These are phyloP conservation scores for Enteromius viviparus DNA, from an alignment of 2,797 vertebrate species.

Conservation along the genomic window DNA sequence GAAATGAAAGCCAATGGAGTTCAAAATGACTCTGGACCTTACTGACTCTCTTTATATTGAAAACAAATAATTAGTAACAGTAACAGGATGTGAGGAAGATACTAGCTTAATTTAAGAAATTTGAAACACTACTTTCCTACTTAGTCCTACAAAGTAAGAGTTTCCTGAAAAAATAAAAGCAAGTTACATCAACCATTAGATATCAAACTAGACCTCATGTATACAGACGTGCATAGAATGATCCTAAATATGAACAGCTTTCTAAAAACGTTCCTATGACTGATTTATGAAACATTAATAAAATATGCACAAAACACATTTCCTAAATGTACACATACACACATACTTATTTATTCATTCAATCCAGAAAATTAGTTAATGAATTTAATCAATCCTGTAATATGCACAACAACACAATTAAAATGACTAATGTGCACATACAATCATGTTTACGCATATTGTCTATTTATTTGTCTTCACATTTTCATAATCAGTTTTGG, in stretches of 20 bases:
- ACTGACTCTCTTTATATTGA: background rate
- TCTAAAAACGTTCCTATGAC: background rate
- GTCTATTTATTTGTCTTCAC: background rate
- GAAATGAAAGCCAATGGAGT: background rate
- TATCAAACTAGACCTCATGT: background rate
- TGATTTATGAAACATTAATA: background rate
- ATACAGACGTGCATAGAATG: background rate
- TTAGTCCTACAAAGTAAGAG: background rate
- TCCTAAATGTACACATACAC: background rate
- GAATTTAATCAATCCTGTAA: background rate
- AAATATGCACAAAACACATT: background rate
- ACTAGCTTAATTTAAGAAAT: slow-evolving; percentile 47
- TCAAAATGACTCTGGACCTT: background rate
- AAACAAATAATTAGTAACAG: background rate
- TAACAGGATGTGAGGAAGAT: slow-evolving; percentile 48
- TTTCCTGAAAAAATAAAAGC: background rate
- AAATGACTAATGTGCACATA: background rate
- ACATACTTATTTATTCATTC: background rate
- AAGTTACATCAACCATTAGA: background rate
- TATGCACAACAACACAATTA: background rate
- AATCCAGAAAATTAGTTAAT: background rate
- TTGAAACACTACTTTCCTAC: background rate
- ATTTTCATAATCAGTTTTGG: background rate
- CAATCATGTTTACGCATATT: background rate
- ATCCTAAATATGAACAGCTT: background rate